phyloP scores from a whole-genome alignment of 2,113 vertebrate species.

The Larimichthys crocea region DNA sequence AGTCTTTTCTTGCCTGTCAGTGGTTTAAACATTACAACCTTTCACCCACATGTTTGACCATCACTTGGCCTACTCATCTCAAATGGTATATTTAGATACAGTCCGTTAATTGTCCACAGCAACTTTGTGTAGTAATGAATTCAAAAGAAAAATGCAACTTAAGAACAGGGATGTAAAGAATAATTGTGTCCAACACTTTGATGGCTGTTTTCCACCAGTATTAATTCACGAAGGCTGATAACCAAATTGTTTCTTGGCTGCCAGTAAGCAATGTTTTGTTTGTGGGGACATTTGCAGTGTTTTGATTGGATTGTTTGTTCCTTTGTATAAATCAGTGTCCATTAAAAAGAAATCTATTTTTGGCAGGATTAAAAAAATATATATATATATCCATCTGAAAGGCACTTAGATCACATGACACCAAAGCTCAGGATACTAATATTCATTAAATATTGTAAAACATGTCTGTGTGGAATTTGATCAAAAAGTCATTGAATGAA shows the following conservation, averaged over 20 bases:
- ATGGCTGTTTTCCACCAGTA: neutral
- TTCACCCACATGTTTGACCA: neutral
- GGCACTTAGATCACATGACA: neutral
- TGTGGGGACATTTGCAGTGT: neutral
- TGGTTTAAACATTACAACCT: neutral
- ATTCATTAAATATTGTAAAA: constrained; percentile 5
- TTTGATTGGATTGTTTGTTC: neutral
- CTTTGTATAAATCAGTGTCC: neutral
- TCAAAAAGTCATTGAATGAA: neutral
- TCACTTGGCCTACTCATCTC: neutral
- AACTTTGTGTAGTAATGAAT: neutral
- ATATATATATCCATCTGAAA: neutral
- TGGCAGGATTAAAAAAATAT: neutral
- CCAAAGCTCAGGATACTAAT: constrained; percentile 45
- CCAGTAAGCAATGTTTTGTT: constrained; percentile 1
- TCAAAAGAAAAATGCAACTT: neutral
- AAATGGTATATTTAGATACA: neutral
- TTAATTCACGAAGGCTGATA: neutral
- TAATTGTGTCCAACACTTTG: neutral
- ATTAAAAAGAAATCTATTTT: constrained; percentile 19
- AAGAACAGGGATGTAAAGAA: constrained; percentile 11
- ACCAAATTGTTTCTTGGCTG: neutral
- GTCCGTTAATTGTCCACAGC: neutral
- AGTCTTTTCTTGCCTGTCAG: neutral
- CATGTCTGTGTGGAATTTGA: constrained; percentile 5